Conservation (phyloP, 2,888 invertebrate genomes). For the Pilophorus perplexus region DNA sequence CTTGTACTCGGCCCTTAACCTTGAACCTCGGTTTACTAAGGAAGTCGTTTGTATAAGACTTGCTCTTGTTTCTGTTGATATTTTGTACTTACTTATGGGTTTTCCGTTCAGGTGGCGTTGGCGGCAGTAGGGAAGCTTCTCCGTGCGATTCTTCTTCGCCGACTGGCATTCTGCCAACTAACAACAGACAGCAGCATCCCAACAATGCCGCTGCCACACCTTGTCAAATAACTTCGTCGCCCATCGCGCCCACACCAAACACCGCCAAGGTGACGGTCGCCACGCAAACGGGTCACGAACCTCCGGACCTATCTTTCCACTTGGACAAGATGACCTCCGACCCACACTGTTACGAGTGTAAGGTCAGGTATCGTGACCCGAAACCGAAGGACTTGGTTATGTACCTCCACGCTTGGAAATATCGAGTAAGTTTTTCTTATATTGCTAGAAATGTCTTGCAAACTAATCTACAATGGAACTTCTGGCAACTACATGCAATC, state of each 20-base stretch:
- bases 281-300: constrained; percentile 80
- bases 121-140: constrained; percentile 64
- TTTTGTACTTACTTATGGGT: no score
- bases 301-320: constrained; percentile 65
- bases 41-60: no score
- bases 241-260: constrained; percentile 1
- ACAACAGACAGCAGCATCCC: constrained; percentile 50
- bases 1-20: no score
- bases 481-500: no score
- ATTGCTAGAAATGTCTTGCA: no score
- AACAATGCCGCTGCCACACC: background rate
- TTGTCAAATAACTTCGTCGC: background rate
- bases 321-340: constrained; percentile 74
- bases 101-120: constrained; percentile 29
- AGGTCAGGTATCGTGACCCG: constrained; percentile 87
- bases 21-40: no score
- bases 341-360: constrained; percentile 89
- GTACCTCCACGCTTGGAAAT: constrained; percentile 95
- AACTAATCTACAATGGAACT: no score
- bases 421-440: constrained; percentile 62
- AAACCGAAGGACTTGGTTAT: constrained; percentile 87
- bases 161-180: constrained; percentile 14
- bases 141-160: constrained; percentile 58
- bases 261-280: constrained; percentile 71
- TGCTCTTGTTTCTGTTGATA: no score